Evolutionary conservation across 2,113 vertebrate species (phyloP), one percentile per base, ranked within the genome.

Genomic region (Suricata suricatta): DNA sequence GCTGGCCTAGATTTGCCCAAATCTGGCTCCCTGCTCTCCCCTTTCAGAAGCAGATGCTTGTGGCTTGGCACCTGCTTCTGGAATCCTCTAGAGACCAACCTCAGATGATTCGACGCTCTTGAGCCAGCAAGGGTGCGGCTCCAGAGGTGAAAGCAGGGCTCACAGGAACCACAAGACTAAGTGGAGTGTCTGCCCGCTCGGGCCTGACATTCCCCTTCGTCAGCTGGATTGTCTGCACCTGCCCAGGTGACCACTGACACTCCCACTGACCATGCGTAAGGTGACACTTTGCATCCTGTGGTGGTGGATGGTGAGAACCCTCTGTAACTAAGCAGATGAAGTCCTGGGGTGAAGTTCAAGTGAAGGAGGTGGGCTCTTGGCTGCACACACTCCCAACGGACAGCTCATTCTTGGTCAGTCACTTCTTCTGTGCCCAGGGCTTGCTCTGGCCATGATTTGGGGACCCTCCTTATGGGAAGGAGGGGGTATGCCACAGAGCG

Each of bases 31-130:
- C n/a, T n/a, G 50, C 31, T 47, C 80, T 60, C 44, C 21, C 33
- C 15, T 8, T 52, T 50, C 47, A 29, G 79, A 92, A 63, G 88
- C 47, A 79, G 71, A n/a, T 38, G 71, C 96, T 47, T 89, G 44
- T 79, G 95, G 71, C 77, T 63, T 50, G 23, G 69, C 88, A 76
- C 33, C 74, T 93, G 38, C 21, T 88, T 86, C 82, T 71, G 66
- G 57, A 44, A 81, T 25, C 19, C 17, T 57, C 52, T 2, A 1
- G 5, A 44, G 31, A 60, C 76, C 66, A 64, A 19, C 25, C 74
- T 77, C 50, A 38, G 88, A 60, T 89, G 74, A 77, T 25, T 66
- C 50, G 50, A 9, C 15, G 74, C 63, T 60, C 33, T 52, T 54
- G 74, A 50, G 41, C 63, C 0, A 0, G 35, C 64, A 33, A 90